Conservation (phyloP, 2,797 vertebrate genomes). For the Geotrypetes seraphini region DNA sequence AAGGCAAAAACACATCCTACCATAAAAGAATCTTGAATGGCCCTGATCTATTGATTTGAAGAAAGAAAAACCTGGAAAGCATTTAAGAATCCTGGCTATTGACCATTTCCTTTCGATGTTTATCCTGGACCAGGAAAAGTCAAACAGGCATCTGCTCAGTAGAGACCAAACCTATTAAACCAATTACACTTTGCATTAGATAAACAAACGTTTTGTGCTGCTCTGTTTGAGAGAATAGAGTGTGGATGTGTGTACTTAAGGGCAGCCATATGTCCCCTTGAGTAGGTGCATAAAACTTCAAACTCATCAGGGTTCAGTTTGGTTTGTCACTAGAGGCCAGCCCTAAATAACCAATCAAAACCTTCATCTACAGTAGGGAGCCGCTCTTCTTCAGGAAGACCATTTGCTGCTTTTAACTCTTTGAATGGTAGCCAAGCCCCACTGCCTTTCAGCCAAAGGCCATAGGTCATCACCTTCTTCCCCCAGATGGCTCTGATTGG, state of each 20-base stretch:
- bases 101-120: conserved; percentile 1
- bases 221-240: conserved; percentile 24
- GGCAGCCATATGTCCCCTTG: conserved; percentile 11
- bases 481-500: too few species aligned
- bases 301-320: not conserved
- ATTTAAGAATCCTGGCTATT: not conserved
- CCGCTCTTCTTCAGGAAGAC: too few species aligned
- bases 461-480: too few species aligned
- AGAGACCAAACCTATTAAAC: conserved; percentile 1
- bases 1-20: too few species aligned
- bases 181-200: conserved; percentile 21
- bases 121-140: conserved; percentile 20
- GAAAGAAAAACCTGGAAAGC: not conserved
- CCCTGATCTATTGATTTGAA: too few species aligned
- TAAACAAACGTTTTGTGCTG: conserved; percentile 24
- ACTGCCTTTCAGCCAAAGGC: too few species aligned
- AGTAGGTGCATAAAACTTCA: not conserved
- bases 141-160: conserved; percentile 14
- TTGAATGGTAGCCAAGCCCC: too few species aligned
- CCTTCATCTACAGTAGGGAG: too few species aligned
- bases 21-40: too few species aligned
- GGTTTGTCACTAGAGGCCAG: too few species aligned
- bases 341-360: too few species aligned
- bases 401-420: too few species aligned
- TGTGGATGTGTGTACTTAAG: conserved; percentile 23